Conservation (phyloP, 35 echinoderm and acorn worm genomes). For the Lytechinus pictus region DNA sequence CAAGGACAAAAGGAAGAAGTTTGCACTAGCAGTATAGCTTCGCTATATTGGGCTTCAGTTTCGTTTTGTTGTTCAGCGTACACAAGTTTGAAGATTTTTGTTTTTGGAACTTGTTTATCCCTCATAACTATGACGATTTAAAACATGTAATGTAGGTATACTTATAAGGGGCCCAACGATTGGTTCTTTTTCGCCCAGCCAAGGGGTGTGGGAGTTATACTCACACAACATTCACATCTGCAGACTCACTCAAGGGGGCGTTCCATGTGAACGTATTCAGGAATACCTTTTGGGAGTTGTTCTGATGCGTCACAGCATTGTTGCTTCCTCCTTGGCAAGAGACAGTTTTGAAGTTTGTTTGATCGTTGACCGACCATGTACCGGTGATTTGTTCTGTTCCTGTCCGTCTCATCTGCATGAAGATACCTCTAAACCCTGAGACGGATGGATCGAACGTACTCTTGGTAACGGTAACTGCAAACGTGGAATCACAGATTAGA, state of each 20-base stretch:
- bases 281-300: neutral
- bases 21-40: too few species aligned
- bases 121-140: too few species aligned
- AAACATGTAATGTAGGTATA: too few species aligned
- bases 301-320: conserved; percentile 1
- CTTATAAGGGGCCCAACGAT: too few species aligned
- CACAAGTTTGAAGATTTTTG: too few species aligned
- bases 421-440: neutral
- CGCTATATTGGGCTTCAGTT: too few species aligned
- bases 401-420: neutral
- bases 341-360: neutral
- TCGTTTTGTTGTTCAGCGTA: too few species aligned
- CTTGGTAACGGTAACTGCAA: conserved; percentile 7
- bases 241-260: neutral
- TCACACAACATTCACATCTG: neutral
- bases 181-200: too few species aligned
- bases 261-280: neutral
- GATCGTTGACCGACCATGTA: neutral
- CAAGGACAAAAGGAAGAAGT: too few species aligned
- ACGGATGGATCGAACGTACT: neutral
- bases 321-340: neutral
- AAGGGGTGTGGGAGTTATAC: neutral
- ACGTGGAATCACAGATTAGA: neutral
- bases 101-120: too few species aligned
- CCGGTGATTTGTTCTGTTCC: neutral